Base-by-base conservation (phyloP, 2,797 vertebrate species). In the Phaenicophaeus curvirostris region DNA sequence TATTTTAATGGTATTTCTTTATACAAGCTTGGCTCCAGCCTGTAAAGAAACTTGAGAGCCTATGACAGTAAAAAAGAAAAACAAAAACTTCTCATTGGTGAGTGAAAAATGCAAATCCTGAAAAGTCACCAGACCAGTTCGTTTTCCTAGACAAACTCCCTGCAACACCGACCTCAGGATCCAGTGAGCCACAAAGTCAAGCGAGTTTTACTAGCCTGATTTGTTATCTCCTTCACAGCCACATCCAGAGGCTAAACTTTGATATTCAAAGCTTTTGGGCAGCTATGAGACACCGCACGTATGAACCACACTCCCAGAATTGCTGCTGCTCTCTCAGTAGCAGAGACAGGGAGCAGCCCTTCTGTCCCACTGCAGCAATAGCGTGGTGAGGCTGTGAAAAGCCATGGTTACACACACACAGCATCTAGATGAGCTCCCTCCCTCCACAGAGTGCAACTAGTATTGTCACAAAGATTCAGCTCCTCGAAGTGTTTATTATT, bases 101-200 rank as follows among this genome's bases (percentile, higher is more conserved):
- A 95, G 79, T 75, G 86, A 93, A 96, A 95, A 85, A 94, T 95
- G 91, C 94, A 96, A 91, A 95, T 94, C 62, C 66, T 87, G 61
- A 89, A 96, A 96, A 96, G 93, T 59, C 75, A 94, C 76, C 85
- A 76, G 69, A 94, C 93, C 77, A 76, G 92, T 95, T 97, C 42
- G 50, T 72, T 95, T 96, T 93, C 67, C 90, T 94, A 95, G 82
- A 85, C 79, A 90, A 93, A 89, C 18, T n/a, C 87, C 69, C 82
- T 44, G 53, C n/a, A 85, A 91, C 48, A 48, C 28, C 1, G 13
- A 59, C 61, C 37, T 51, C 37, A 30, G 17, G 53, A 88, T 85
- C 46, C 63, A 15, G 67, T 90, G 50, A 33, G 80, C 77, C 42
- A 79, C 57, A 71, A 91, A 82, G 74, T 44, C 20, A 41, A 94